A percentile compares a stretch with the other conserved stretches of the same genome.
phyloP scores from a whole-genome alignment of 2,888 invertebrate species.

The Eupithecia abbreviata region DNA sequence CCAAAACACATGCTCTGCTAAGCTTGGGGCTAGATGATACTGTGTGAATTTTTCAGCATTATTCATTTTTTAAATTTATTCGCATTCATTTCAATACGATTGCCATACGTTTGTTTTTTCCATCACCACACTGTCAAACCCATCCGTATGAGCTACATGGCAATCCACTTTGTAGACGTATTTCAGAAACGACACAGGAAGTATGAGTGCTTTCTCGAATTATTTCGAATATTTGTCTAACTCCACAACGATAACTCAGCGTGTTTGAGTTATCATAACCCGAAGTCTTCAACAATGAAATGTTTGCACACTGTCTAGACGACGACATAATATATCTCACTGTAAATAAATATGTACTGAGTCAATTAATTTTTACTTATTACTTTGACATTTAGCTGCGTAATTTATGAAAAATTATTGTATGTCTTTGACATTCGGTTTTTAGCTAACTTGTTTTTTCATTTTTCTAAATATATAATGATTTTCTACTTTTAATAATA shows the following conservation, averaged over 20 bases:
- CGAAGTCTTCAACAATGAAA: not conserved
- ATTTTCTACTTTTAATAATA: too few species aligned
- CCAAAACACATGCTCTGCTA: too few species aligned
- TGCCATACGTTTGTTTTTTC: not conserved
- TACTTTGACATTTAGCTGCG: too few species aligned
- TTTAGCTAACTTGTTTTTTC: too few species aligned
- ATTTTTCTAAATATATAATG: too few species aligned
- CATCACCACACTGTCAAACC: not conserved
- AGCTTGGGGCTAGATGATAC: too few species aligned
- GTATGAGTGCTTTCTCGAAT: not conserved
- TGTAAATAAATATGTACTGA: not conserved
- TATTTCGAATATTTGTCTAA: conserved; percentile 8
- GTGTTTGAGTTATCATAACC: conserved; percentile 8
- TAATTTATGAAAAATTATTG: too few species aligned
- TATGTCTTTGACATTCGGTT: too few species aligned
- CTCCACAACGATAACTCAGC: not conserved
- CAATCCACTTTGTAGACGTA: not conserved
- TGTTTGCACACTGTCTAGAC: conserved; percentile 3
- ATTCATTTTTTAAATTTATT: too few species aligned
- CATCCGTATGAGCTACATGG: not conserved
- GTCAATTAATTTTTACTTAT: too few species aligned
- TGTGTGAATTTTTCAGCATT: too few species aligned
- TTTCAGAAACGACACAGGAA: not conserved
- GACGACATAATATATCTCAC: not conserved
- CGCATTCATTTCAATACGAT: not conserved